A percentile compares a stretch with the other conserved stretches of the same genome.
These are phyloP conservation scores for Styela clava DNA, from an alignment of 23 tunicate species.

Conservation along the genomic window DNA sequence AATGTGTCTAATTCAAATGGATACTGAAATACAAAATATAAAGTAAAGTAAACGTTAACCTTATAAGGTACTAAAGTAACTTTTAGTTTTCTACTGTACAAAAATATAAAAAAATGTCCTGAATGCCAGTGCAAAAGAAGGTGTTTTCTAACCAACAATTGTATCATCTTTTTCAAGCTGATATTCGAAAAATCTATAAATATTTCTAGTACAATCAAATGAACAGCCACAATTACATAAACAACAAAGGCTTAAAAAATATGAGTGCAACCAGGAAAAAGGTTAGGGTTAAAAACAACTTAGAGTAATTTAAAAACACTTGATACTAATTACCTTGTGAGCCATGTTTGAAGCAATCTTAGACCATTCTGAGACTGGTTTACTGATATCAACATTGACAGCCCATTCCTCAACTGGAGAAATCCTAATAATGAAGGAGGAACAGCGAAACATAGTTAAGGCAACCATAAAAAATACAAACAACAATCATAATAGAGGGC, in stretches of 20 bases:
- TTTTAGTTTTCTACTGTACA: neutral
- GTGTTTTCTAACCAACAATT: too few species aligned
- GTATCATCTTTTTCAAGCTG: too few species aligned
- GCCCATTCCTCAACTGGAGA: constrained; percentile 60
- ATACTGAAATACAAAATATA: constrained; percentile 40
- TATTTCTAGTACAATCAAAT: too few species aligned
- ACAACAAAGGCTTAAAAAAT: too few species aligned
- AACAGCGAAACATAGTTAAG: too few species aligned
- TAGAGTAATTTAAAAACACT: neutral
- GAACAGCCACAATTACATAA: too few species aligned
- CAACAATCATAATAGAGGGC: too few species aligned
- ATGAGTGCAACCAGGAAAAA: too few species aligned
- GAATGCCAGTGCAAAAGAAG: neutral
- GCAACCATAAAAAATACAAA: too few species aligned
- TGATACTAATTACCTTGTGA: constrained; percentile 33
- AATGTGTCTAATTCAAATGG: constrained; percentile 92
- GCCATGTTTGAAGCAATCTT: constrained; percentile 81
- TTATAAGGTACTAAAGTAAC: neutral
- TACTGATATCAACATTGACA: constrained; percentile 47
- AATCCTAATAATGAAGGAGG: too few species aligned
- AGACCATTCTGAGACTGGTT: constrained; percentile 48
- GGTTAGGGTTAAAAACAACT: neutral
- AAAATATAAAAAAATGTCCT: neutral
- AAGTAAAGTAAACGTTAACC: neutral
- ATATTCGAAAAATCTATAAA: too few species aligned